Percentiles rank a stretch among this genome's conserved stretches.
Evolutionary conservation across 2,113 vertebrate genomes (phyloP).

Genomic region (Dasyurus viverrinus): DNA sequence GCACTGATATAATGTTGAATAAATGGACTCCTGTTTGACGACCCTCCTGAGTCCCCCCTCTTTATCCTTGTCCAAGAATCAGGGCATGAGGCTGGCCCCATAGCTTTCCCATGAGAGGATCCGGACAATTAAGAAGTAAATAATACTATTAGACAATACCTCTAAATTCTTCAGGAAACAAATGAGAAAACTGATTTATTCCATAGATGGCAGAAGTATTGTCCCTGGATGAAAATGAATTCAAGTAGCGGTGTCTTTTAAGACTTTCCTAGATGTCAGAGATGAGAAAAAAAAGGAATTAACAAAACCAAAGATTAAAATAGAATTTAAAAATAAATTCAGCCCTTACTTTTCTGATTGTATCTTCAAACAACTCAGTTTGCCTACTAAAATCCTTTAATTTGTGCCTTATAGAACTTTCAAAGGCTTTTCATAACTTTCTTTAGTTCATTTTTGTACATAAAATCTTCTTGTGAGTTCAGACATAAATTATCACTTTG

Average conservation of each 20-base stretch:
- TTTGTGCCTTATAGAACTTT: neutral
- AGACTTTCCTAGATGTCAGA: slow-evolving; percentile 84
- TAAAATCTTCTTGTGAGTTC: neutral
- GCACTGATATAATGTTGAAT: no score
- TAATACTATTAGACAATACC: slow-evolving; percentile 78
- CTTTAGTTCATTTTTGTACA: neutral
- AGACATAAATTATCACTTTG: neutral
- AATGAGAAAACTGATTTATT: slow-evolving; percentile 92
- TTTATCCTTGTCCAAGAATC: no score
- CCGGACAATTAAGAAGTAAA: neutral
- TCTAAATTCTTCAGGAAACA: slow-evolving; percentile 91
- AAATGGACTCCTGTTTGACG: no score
- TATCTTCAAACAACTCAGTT: neutral
- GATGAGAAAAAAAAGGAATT: neutral
- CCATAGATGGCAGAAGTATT: slow-evolving; percentile 89
- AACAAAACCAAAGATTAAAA: neutral
- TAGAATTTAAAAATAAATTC: neutral
- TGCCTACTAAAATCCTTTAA: neutral
- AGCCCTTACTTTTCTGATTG: neutral
- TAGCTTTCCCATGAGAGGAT: no score
- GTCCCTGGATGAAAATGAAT: slow-evolving; percentile 81
- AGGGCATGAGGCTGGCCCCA: no score
- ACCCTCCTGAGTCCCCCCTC: no score
- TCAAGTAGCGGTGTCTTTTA: slow-evolving; percentile 86
- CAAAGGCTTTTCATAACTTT: neutral